phyloP scores from a whole-genome alignment of 2,113 vertebrate species.

The Tympanuchus pallidicinctus region DNA sequence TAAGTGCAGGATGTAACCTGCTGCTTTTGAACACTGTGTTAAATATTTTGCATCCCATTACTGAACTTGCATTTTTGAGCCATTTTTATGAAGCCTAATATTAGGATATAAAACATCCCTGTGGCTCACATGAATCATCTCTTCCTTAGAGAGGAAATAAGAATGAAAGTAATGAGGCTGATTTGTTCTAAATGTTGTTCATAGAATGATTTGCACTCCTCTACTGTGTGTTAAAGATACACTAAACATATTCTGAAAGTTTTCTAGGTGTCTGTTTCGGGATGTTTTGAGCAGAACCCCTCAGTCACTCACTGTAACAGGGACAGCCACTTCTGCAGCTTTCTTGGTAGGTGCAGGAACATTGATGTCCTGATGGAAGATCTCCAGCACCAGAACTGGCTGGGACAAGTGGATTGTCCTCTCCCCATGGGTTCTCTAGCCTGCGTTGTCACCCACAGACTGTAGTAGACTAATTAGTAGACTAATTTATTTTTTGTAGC shows the following conservation, averaged over 20 bases:
- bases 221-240: neutral
- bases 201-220: neutral
- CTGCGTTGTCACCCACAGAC: neutral
- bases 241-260: neutral
- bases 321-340: neutral
- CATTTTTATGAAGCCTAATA: neutral
- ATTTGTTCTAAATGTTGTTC: neutral
- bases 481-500: neutral
- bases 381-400: neutral
- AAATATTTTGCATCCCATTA: neutral
- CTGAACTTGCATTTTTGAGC: neutral
- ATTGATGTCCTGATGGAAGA: accelerated
- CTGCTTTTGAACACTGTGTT: neutral
- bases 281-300: neutral
- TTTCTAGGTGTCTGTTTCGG: neutral
- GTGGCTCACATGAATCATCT: neutral
- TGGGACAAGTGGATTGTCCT: neutral
- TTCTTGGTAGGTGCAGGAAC: neutral
- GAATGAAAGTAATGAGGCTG: neutral
- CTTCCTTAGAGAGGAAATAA: neutral
- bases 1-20: neutral
- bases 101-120: neutral
- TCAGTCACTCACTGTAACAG: accelerated
- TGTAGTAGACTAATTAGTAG: neutral
- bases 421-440: accelerated